These are phyloP conservation scores for Polydrusus pterygomalis DNA, from an alignment of 2,888 invertebrate species.

Conservation along the genomic window DNA sequence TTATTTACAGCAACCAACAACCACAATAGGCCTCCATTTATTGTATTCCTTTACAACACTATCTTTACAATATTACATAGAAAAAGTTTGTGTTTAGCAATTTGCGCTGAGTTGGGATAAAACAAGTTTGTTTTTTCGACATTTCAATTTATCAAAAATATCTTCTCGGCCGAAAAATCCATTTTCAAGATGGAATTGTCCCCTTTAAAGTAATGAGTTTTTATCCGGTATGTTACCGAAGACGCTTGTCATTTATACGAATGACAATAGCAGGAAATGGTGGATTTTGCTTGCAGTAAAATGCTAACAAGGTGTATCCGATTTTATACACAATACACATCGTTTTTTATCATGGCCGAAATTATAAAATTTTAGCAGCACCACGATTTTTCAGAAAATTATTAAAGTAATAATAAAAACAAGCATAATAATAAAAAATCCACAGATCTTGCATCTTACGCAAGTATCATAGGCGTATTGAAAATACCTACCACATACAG, in stretches of 20 bases:
- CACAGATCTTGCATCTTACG: too few relatives aligned
- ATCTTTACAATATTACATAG: slow-evolving; percentile 22
- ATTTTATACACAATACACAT: too few relatives aligned
- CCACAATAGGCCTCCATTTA: slow-evolving; percentile 31
- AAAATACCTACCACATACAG: too few relatives aligned
- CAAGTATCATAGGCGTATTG: too few relatives aligned
- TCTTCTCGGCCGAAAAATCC: background rate
- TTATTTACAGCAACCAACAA: too few relatives aligned
- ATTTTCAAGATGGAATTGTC: background rate
- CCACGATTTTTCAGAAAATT: too few relatives aligned
- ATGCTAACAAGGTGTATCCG: too few relatives aligned
- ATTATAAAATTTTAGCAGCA: too few relatives aligned
- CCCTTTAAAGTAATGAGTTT: background rate
- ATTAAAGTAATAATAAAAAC: too few relatives aligned
- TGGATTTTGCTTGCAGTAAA: background rate
- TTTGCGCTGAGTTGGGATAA: slow-evolving; percentile 24
- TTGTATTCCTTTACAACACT: slow-evolving; percentile 17
- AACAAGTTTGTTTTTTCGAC: slow-evolving; percentile 14
- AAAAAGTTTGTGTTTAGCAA: slow-evolving; percentile 31
- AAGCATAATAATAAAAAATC: too few relatives aligned
- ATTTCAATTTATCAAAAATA: slow-evolving; percentile 12
- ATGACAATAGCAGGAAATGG: background rate
- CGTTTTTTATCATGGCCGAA: too few relatives aligned
- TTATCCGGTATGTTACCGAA: background rate
- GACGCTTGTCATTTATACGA: background rate